Evolutionary conservation across 2,113 vertebrate species (phyloP).

Genomic region (Corydoras sp.): DNA sequence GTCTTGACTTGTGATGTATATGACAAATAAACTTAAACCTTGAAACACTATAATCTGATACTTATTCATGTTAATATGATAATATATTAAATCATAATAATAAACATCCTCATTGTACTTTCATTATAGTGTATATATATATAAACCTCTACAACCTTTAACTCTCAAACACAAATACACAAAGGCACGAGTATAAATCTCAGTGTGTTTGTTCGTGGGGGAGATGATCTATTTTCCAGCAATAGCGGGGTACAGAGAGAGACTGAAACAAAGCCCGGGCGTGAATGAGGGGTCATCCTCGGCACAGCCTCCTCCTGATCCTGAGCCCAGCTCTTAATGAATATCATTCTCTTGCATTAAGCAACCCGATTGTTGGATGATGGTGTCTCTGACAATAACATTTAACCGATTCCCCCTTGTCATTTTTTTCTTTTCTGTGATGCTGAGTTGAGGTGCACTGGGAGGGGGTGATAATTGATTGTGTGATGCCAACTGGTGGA

Average conservation of each 20-base stretch:
- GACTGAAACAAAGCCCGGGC: constrained; percentile 61
- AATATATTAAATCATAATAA: too few species aligned
- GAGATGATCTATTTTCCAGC: too few species aligned
- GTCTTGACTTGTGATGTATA: too few species aligned
- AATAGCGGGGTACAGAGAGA: constrained; percentile 6
- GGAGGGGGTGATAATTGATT: constrained; percentile 63
- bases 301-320: constrained; percentile 64
- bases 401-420: constrained; percentile 75
- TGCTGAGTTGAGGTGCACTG: constrained; percentile 70
- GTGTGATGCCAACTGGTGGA: constrained; percentile 63
- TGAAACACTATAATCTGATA: too few species aligned
- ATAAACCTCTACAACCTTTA: too few species aligned
- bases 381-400: constrained; percentile 77
- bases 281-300: constrained; percentile 83
- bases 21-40: too few species aligned
- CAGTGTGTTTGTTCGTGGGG: background rate
- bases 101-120: too few species aligned
- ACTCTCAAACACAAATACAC: too few species aligned
- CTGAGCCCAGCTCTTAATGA: constrained; percentile 78
- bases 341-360: constrained; percentile 76
- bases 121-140: too few species aligned
- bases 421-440: constrained; percentile 66
- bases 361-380: constrained; percentile 77
- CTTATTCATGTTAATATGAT: too few species aligned
- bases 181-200: too few species aligned